These are phyloP conservation scores for Subanguina moxae DNA, from an alignment of 1,140 invertebrate species.

Conservation along the genomic window DNA sequence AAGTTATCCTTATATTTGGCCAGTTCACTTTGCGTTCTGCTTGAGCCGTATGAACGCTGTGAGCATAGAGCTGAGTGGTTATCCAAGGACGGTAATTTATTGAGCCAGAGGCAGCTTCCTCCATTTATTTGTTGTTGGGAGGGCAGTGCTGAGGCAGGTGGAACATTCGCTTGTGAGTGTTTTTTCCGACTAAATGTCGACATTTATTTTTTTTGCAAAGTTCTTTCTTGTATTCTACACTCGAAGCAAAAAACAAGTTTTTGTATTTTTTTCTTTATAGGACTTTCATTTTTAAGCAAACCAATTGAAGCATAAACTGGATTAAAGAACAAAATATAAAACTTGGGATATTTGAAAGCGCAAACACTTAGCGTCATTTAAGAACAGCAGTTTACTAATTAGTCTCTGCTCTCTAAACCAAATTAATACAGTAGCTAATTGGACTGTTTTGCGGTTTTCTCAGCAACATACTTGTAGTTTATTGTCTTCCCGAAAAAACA, in stretches of 20 bases:
- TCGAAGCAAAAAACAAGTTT: slow-evolving; percentile 11
- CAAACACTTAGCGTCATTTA: neutral
- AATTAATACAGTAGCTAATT: neutral
- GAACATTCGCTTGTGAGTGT: neutral
- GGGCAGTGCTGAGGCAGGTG: neutral
- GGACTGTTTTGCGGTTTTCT: neutral
- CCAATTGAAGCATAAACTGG: neutral
- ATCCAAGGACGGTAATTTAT: slow-evolving; percentile 35
- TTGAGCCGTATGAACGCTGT: slow-evolving; percentile 22
- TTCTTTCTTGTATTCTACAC: neutral
- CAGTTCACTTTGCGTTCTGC: slow-evolving; percentile 29
- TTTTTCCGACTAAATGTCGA: slow-evolving; percentile 28
- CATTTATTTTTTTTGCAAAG: neutral
- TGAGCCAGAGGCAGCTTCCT: slow-evolving; percentile 16
- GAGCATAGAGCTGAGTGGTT: slow-evolving; percentile 32
- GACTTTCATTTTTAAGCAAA: neutral
- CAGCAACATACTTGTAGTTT: neutral
- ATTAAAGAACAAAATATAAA: too few species aligned
- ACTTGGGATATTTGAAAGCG: neutral
- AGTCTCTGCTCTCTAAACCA: neutral
- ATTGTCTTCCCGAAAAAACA: neutral
- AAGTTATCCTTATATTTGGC: slow-evolving; percentile 36
- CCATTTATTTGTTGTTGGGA: slow-evolving; percentile 14
- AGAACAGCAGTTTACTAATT: too few species aligned
- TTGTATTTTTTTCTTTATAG: neutral